These are phyloP conservation scores for Meliscaeva auricollis DNA, from an alignment of 2,888 invertebrate species.

Conservation along the genomic window DNA sequence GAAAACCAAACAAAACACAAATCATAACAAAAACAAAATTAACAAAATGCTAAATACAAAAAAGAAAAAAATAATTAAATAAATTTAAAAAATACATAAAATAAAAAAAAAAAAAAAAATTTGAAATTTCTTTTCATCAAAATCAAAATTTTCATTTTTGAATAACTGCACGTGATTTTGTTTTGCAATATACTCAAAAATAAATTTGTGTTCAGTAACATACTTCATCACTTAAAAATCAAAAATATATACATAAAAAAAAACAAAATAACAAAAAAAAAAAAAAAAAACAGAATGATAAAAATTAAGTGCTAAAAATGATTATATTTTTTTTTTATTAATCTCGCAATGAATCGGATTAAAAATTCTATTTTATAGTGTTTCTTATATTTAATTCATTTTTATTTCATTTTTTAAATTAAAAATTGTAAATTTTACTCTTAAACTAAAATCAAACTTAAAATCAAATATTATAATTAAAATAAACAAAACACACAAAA, in stretches of 20 bases:
- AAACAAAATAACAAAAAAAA: not conserved
- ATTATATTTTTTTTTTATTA: not conserved
- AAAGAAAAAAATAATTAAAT: conserved; percentile 59
- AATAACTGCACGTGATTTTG: conserved; percentile 2
- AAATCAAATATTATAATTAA: not conserved
- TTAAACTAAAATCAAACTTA: not conserved
- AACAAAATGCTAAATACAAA: conserved; percentile 72
- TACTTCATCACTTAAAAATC: not conserved
- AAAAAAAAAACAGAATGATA: not conserved
- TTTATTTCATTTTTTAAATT: too few relatives aligned
- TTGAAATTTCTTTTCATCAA: not conserved
- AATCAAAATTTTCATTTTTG: not conserved
- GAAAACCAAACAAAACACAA: conserved; percentile 25
- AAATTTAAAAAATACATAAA: conserved; percentile 4
- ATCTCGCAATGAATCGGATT: conserved; percentile 35
- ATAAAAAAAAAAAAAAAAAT: conserved; percentile 13
- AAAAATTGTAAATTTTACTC: not conserved
- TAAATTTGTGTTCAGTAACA: not conserved
- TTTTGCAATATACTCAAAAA: not conserved
- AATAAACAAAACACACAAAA: too few relatives aligned
- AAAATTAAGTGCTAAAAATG: conserved; percentile 15
- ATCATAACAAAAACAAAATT: conserved; percentile 9
- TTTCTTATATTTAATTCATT: conserved; percentile 1
- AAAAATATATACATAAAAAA: not conserved
- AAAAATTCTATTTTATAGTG: conserved; percentile 25